These are phyloP conservation scores for Dicrurus megarhynchus DNA, from an alignment of 2,113 vertebrate genomes.

Conservation along the genomic window DNA sequence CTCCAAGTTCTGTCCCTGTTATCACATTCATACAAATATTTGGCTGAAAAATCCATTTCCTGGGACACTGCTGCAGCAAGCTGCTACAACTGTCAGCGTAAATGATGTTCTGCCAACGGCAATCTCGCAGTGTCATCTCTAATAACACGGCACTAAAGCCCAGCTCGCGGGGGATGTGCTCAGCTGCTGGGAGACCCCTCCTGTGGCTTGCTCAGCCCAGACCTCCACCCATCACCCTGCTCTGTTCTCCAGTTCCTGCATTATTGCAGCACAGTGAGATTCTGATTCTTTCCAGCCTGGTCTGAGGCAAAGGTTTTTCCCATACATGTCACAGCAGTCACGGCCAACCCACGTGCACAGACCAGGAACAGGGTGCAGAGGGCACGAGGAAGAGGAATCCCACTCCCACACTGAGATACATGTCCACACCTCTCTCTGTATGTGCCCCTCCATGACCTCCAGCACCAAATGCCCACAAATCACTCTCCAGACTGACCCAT, in stretches of 20 bases:
- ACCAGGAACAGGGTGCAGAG: background rate
- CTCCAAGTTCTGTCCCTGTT: constrained; percentile 30
- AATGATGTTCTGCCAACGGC: constrained; percentile 60
- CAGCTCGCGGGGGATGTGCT: background rate
- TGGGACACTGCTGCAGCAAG: constrained; percentile 46
- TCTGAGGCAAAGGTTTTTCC: background rate
- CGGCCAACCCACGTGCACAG: accelerated
- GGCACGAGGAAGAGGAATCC: background rate
- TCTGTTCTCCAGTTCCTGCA: background rate
- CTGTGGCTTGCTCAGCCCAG: background rate
- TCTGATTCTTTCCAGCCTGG: background rate
- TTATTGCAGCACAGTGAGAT: background rate
- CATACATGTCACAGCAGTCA: accelerated
- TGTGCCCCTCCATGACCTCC: background rate
- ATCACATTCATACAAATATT: constrained; percentile 52
- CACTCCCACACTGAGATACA: background rate
- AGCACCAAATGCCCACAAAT: background rate
- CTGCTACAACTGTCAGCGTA: constrained; percentile 45
- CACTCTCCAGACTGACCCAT: background rate
- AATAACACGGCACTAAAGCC: constrained; percentile 38
- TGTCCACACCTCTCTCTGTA: background rate
- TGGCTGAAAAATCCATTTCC: constrained; percentile 59
- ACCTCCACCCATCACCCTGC: background rate
- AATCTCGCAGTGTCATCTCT: constrained; percentile 38
- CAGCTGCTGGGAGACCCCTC: constrained; percentile 2